These are phyloP conservation scores for Oryzias javanicus DNA, from an alignment of 2,113 vertebrate species.

Conservation along the genomic window DNA sequence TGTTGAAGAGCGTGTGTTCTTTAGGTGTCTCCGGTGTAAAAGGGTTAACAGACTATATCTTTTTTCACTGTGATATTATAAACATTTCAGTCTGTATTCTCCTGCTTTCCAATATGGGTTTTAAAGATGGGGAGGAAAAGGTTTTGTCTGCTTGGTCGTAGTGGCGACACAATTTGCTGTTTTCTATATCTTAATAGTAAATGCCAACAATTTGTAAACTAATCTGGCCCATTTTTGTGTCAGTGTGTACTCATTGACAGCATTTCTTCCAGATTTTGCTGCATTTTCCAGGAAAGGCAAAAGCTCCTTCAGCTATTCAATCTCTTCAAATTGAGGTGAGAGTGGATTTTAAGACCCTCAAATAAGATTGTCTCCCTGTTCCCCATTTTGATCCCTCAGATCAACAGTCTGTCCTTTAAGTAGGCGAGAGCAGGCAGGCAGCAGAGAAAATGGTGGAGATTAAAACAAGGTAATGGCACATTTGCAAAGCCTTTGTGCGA, in stretches of 20 bases:
- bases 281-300: slow-evolving; percentile 21
- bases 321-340: slow-evolving; percentile 50
- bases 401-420: slow-evolving; percentile 63
- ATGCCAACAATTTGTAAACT: neutral
- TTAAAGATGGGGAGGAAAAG: neutral
- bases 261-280: slow-evolving; percentile 24
- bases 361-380: slow-evolving; percentile 50
- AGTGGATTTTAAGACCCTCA: slow-evolving; percentile 35
- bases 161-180: slow-evolving; percentile 1
- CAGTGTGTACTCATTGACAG: slow-evolving; percentile 16
- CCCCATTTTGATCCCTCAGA: slow-evolving; percentile 49
- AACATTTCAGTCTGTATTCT: neutral
- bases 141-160: neutral
- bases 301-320: slow-evolving; percentile 14
- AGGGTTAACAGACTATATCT: too few species aligned
- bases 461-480: slow-evolving; percentile 76
- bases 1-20: too few species aligned
- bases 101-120: neutral
- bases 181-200: slow-evolving; percentile 15
- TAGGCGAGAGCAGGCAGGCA: slow-evolving; percentile 45
- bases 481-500: slow-evolving; percentile 67
- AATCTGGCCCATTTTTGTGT: slow-evolving; percentile 14
- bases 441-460: slow-evolving; percentile 66
- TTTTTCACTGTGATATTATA: neutral
- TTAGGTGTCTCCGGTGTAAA: too few species aligned